Conservation (phyloP, 2,113 vertebrate species). For the Chauna torquata region DNA sequence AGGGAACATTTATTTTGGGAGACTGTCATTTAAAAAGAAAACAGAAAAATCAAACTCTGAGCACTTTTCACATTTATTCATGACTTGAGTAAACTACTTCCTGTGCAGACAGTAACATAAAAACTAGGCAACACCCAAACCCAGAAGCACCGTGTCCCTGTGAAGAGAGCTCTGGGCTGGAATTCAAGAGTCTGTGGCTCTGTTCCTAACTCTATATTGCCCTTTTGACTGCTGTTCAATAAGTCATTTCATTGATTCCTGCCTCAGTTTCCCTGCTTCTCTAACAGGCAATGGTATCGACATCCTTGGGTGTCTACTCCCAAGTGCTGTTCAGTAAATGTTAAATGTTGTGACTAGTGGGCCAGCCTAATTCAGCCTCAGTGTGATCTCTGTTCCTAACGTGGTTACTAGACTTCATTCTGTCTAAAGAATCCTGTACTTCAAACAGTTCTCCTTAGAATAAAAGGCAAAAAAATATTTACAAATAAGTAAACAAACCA, state of each 20-base stretch:
- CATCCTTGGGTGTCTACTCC: not conserved
- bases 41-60: not conserved
- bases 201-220: not conserved
- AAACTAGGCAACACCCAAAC: slow-evolving; percentile 28
- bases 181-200: not conserved
- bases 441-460: not conserved
- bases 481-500: not conserved
- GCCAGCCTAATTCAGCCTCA: not conserved
- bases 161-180: not conserved
- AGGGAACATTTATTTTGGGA: slow-evolving; percentile 42
- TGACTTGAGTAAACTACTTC: slow-evolving; percentile 30
- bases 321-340: not conserved
- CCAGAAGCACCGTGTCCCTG: not conserved
- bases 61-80: slow-evolving; percentile 27
- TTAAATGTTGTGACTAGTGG: not conserved
- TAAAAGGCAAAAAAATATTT: not conserved
- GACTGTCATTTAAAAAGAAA: slow-evolving; percentile 32
- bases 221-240: not conserved
- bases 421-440: not conserved
- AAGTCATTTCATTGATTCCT: not conserved
- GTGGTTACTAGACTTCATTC: not conserved
- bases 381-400: not conserved
- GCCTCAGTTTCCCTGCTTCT: slow-evolving; percentile 16
- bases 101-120: slow-evolving; percentile 34
- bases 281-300: not conserved